phyloP scores from a whole-genome alignment of 2,113 vertebrate genomes.

The Heteronetta atricapilla region DNA sequence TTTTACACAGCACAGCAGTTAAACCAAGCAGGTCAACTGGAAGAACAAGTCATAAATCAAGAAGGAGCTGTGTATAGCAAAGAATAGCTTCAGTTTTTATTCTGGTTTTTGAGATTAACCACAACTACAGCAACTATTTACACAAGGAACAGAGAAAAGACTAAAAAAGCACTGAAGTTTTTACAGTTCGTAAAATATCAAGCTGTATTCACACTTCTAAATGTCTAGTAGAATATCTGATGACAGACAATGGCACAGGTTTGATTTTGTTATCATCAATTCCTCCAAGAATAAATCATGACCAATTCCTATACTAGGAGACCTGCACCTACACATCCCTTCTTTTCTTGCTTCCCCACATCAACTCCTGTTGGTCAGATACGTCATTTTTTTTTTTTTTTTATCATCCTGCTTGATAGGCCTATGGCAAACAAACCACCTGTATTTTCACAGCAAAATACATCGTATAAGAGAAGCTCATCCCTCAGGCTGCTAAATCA shows the following conservation, averaged over 20 bases:
- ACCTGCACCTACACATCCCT: neutral
- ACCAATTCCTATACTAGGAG: constrained; percentile 5
- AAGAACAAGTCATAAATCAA: constrained; percentile 41
- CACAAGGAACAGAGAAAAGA: neutral
- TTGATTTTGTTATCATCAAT: neutral
- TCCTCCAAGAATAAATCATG: neutral
- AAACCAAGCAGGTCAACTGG: constrained; percentile 44
- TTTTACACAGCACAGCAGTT: constrained; percentile 40
- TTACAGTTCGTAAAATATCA: neutral
- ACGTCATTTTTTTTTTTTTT: no score
- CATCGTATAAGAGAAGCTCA: no score
- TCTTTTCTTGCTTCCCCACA: neutral
- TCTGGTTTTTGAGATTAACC: neutral
- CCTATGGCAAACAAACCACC: no score
- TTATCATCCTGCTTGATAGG: neutral
- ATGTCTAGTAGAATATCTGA: neutral
- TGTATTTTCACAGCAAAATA: no score
- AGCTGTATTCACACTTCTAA: neutral
- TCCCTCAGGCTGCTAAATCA: no score
- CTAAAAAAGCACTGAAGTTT: neutral
- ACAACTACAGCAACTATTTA: neutral
- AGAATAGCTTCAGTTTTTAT: neutral
- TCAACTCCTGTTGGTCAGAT: neutral
- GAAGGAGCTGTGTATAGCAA: neutral
- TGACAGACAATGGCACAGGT: neutral